Conservation (phyloP, 1,140 invertebrate genomes). For the Drosophila sechellia region DNA sequence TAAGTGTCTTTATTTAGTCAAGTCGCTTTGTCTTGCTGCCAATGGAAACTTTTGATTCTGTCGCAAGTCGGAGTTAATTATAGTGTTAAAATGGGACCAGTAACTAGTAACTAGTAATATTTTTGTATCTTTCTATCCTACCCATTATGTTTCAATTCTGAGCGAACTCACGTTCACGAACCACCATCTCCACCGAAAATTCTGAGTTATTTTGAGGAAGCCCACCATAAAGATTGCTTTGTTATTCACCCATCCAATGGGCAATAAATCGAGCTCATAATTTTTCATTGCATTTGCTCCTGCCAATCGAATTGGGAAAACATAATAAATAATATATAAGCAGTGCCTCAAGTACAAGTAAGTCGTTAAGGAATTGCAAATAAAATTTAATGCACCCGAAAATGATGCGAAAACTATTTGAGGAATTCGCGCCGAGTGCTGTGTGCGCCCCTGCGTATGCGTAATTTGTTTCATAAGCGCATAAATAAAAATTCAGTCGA, state of each 20-base stretch:
- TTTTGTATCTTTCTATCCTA: no score
- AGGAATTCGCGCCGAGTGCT: constrained; percentile 46
- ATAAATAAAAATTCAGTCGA: constrained; percentile 69
- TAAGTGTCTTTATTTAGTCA: constrained; percentile 64
- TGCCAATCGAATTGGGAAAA: constrained; percentile 31
- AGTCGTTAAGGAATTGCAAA: constrained; percentile 73
- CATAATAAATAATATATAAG: constrained; percentile 80
- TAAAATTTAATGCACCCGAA: constrained; percentile 79
- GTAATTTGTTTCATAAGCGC: constrained; percentile 78
- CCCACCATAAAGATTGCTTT: constrained; percentile 49
- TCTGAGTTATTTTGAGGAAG: constrained; percentile 9
- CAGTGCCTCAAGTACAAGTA: constrained; percentile 51
- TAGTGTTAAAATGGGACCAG: background rate
- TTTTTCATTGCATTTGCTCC: constrained; percentile 62
- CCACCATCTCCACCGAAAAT: background rate
- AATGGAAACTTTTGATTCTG: constrained; percentile 65
- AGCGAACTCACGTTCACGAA: no score
- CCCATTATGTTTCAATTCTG: no score
- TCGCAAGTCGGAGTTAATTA: constrained; percentile 13
- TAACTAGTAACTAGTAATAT: no score
- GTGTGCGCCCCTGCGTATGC: constrained; percentile 52
- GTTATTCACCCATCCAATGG: constrained; percentile 60
- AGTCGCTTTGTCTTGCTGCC: constrained; percentile 50
- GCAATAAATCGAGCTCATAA: constrained; percentile 74
- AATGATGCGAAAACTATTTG: constrained; percentile 80